Evolutionary conservation across 2,888 invertebrate genomes (phyloP).

Genomic region (Poecilobothrus nobilitatus): DNA sequence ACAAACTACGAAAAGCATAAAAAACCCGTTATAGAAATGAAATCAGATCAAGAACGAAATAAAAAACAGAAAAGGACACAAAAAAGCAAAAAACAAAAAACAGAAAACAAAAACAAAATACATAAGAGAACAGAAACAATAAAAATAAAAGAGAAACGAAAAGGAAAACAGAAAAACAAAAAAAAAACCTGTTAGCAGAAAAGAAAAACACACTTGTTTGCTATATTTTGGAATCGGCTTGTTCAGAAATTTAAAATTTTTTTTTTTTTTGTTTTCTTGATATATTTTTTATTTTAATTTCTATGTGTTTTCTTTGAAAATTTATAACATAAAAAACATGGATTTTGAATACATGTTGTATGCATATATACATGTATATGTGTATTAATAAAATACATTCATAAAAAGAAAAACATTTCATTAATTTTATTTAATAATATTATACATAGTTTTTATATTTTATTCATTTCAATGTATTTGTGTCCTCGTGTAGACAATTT

Average conservation of each 20-base stretch:
- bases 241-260: neutral
- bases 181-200: neutral
- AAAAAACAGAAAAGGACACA: too few species aligned
- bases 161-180: neutral
- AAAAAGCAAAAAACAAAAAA: too few species aligned
- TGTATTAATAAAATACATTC: neutral
- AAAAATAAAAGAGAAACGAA: too few species aligned
- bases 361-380: neutral
- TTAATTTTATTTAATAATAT: neutral
- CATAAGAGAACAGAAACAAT: too few species aligned
- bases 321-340: too few species aligned
- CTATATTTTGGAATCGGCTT: slow-evolving; percentile 17
- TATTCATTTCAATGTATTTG: neutral
- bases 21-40: too few species aligned
- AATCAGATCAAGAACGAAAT: too few species aligned
- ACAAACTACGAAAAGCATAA: too few species aligned
- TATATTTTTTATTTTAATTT: neutral
- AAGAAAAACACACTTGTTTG: slow-evolving; percentile 25
- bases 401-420: neutral
- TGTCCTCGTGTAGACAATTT: slow-evolving; percentile 6
- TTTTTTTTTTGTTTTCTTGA: neutral
- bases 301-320: too few species aligned
- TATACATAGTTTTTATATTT: neutral
- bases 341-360: too few species aligned
- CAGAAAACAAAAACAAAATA: neutral